Evolutionary conservation across 92 coral and sea anemone genomes (phyloP).

Genomic region (Parazoanthus darwini): DNA sequence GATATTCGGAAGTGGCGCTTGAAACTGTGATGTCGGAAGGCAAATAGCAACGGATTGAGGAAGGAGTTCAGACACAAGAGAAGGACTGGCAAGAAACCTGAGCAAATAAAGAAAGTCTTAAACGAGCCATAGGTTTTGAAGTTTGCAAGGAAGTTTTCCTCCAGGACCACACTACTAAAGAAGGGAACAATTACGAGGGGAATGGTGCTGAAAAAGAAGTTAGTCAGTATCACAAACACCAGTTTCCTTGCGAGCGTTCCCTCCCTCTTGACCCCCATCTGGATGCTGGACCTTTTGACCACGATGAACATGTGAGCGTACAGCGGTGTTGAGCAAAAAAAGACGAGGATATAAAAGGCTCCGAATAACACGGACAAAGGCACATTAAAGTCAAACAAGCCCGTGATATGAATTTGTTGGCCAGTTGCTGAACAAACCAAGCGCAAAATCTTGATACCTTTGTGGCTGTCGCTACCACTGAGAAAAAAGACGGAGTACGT

Average conservation of each 20-base stretch:
- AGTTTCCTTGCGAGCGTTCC: not conserved
- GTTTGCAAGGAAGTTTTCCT: not conserved
- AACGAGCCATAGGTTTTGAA: not conserved
- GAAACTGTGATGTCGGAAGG: not conserved
- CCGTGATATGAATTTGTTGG: not conserved
- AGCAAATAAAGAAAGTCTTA: not conserved
- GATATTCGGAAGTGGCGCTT: not conserved
- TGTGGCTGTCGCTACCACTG: not conserved
- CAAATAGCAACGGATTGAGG: constrained; percentile 1
- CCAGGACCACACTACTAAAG: not conserved
- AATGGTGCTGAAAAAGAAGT: not conserved
- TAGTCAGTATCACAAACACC: not conserved
- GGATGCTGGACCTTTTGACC: constrained; percentile 5
- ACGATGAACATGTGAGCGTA: not conserved
- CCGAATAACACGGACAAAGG: constrained; percentile 10
- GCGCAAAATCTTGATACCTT: not conserved
- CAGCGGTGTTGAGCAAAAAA: not conserved
- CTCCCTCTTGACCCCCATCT: not conserved
- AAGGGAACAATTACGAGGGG: not conserved
- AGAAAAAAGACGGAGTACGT: not conserved
- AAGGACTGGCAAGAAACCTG: not conserved
- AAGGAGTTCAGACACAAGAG: not conserved
- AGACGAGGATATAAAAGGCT: not conserved
- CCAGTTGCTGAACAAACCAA: constrained; percentile 1
- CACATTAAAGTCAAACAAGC: not conserved